phyloP scores from a whole-genome alignment of 2,113 vertebrate genomes.

The Nipponia nippon region DNA sequence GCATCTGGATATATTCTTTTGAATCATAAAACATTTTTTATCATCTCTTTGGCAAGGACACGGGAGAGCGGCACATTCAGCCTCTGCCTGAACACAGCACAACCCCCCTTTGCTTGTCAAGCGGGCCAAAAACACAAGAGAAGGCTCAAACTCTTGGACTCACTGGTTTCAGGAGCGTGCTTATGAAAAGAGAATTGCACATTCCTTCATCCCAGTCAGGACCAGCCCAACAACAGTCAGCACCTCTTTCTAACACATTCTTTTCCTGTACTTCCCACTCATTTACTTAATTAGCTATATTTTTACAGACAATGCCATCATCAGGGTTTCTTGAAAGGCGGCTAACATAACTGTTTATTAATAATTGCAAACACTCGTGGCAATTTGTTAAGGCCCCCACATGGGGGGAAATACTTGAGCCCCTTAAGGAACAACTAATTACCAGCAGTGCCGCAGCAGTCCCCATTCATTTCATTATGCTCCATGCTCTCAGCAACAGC shows the following conservation, averaged over 20 bases:
- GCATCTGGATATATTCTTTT: not conserved
- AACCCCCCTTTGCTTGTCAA: slow-evolving; percentile 38
- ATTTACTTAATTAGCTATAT: not conserved
- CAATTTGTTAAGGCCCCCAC: not conserved
- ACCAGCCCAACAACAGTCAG: not conserved
- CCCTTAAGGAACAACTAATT: slow-evolving; percentile 3
- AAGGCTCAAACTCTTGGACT: slow-evolving; percentile 10
- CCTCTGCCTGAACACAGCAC: not conserved
- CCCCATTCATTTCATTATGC: not conserved
- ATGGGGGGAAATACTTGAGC: not conserved
- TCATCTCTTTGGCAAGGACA: not conserved
- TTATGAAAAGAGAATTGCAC: slow-evolving; percentile 35
- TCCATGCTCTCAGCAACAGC: not conserved
- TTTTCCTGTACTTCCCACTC: not conserved
- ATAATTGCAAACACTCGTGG: not conserved
- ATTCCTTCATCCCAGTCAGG: not conserved
- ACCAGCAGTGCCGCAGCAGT: not conserved
- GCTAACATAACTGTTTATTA: not conserved
- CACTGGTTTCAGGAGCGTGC: slow-evolving; percentile 22
- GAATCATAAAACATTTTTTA: not conserved
- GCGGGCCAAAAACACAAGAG: not conserved
- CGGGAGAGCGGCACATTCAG: not conserved
- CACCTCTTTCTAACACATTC: not conserved
- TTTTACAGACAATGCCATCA: not conserved
- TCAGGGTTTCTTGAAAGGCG: not conserved